Evolutionary conservation across 2,113 vertebrate species (phyloP), one percentile per base, ranked within the genome.

Genomic region (Pimephales promelas): DNA sequence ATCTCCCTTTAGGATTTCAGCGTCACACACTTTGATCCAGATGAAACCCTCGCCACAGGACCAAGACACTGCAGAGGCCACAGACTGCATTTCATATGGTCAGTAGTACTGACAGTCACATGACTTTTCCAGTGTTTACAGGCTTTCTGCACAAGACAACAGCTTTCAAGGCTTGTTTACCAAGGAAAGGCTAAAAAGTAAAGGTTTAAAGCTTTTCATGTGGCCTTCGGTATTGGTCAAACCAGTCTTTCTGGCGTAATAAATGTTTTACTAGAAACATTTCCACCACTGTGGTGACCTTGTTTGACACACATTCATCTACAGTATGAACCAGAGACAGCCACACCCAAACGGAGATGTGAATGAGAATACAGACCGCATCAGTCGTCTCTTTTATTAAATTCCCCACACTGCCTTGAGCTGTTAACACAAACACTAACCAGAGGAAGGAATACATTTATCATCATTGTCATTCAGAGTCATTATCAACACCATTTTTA

Each of bases 201-300:
- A 78, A 78, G 31, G 49, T 59, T 40, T 59, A 36, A 34, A 4
- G 16, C 40, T 31, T 31, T 66, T 80, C 11, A 66, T 80, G 61
- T 64, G 78, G 59, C 28, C 52, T 20, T 77, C 10, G 3, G 3
- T 31, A 22, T 31, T 49, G 72, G 36, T 24, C 40, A 80, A n/a
- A 52, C 61, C 43, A 34, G 43, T 80, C 61, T 47, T 28, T 31
- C 78, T 47, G 61, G 26, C 40, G 14, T n/a, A 76, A 36, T 64
- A 20, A 79, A 64, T 62, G 36, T 40, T 45, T 31, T 49, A 52
- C 43, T 24, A 49, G 76, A 18, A 79, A 13, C 57, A 66, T 34
- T 66, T 62, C 78, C 59, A 80, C 52, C 14, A 14, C 78, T 52
- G 43, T 26, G 43, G 24, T 80, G 57, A 66, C 24, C 59, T 80